Evolutionary conservation across 2,797 vertebrate genomes (phyloP).

Genomic region (Fringilla coelebs): DNA sequence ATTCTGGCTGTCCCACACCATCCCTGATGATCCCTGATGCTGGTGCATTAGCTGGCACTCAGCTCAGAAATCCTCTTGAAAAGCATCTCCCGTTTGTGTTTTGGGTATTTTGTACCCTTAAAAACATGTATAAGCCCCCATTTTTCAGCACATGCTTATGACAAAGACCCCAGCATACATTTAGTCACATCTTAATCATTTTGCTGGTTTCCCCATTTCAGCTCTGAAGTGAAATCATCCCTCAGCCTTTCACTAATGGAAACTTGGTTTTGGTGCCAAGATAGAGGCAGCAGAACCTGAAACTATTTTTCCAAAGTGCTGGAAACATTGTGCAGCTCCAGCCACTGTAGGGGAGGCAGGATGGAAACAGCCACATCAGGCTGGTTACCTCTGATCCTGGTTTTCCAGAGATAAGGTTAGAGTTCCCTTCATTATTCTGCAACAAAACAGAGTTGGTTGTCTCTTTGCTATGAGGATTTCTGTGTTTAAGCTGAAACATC

Average conservation of each 20-base stretch:
- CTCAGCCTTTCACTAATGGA: conserved; percentile 71
- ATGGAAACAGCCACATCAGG: conserved; percentile 56
- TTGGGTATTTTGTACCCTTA: accelerated
- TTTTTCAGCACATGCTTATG: not conserved
- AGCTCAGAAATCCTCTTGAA: not conserved
- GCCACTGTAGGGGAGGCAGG: conserved; percentile 27
- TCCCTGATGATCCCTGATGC: not conserved
- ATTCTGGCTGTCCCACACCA: accelerated
- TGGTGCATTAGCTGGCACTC: accelerated
- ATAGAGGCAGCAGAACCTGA: conserved; percentile 59
- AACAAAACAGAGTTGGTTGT: not conserved
- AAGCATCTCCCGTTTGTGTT: accelerated
- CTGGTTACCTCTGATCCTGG: conserved; percentile 22
- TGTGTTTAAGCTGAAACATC: not conserved
- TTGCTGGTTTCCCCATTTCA: conserved; percentile 67
- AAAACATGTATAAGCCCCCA: not conserved
- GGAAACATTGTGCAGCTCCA: conserved; percentile 57
- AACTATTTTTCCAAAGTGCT: conserved; percentile 68
- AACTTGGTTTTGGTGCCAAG: conserved; percentile 71
- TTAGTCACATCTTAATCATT: conserved; percentile 22
- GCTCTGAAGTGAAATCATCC: conserved; percentile 70
- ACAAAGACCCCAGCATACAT: not conserved
- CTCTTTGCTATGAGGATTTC: accelerated
- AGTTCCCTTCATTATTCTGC: not conserved
- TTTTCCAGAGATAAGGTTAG: conserved; percentile 57